Conservation (phyloP, 1,140 invertebrate species). For the Rhynchophorus ferrugineus region DNA sequence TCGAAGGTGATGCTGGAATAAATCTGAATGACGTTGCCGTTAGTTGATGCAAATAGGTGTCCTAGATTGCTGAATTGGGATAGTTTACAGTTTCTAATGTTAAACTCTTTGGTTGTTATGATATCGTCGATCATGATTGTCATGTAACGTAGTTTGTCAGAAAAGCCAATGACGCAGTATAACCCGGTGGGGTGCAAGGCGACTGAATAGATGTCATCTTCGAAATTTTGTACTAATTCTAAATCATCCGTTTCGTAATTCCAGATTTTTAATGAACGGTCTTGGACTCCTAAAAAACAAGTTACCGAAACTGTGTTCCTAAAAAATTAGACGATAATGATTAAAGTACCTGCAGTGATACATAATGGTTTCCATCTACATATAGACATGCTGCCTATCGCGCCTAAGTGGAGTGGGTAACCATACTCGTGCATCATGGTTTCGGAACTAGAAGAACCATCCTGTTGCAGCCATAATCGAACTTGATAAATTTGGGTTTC, state of each 20-base stretch:
- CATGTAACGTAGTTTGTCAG: constrained; percentile 78
- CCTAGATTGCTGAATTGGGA: constrained; percentile 71
- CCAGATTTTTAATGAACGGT: constrained; percentile 81
- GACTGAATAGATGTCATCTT: constrained; percentile 34
- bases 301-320: too few relatives aligned
- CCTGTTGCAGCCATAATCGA: constrained; percentile 48
- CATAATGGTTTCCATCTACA: constrained; percentile 85
- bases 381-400: constrained; percentile 68
- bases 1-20: constrained; percentile 69
- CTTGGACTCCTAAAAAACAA: constrained; percentile 43
- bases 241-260: constrained; percentile 75
- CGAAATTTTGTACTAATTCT: constrained; percentile 49
- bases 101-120: constrained; percentile 66
- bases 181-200: constrained; percentile 74
- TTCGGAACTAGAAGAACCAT: constrained; percentile 37
- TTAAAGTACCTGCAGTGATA: constrained; percentile 72
- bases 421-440: constrained; percentile 51
- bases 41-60: constrained; percentile 73
- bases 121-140: constrained; percentile 83
- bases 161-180: constrained; percentile 83
- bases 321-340: too few relatives aligned
- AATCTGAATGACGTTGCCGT: constrained; percentile 69
- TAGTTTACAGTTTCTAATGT: constrained; percentile 60
- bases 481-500: constrained; percentile 56
- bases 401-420: constrained; percentile 69